Evolutionary conservation across 2,113 vertebrate species (phyloP).

Genomic region (Perccottus glenii): DNA sequence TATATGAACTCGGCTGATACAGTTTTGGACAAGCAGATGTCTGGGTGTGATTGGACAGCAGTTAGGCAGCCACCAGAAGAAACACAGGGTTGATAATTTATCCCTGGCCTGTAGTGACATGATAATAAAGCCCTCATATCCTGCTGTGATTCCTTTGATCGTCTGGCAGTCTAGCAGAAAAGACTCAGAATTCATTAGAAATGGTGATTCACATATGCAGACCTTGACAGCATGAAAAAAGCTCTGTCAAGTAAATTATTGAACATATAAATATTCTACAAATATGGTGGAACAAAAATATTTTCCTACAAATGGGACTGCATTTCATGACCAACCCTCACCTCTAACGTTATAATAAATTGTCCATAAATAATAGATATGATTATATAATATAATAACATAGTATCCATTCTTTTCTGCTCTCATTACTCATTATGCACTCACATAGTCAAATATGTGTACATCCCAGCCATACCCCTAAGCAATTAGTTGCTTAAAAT

Average conservation of each 20-base stretch:
- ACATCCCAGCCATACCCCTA: conserved; percentile 48
- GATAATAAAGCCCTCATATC: conserved; percentile 72
- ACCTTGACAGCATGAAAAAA: conserved; percentile 43
- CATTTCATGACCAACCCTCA: conserved; percentile 28
- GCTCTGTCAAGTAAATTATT: conserved; percentile 12
- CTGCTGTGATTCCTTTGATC: conserved; percentile 76
- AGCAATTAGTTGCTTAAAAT: conserved; percentile 72
- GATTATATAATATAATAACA: conserved; percentile 57
- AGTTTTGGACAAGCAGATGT: conserved; percentile 54
- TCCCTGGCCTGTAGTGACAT: conserved; percentile 67
- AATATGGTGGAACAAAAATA: conserved; percentile 6
- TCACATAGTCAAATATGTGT: conserved; percentile 58
- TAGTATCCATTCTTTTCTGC: conserved; percentile 53
- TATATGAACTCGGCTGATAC: conserved; percentile 37
- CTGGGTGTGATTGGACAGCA: conserved; percentile 67
- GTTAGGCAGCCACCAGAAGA: conserved; percentile 61
- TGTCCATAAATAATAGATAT: conserved; percentile 70
- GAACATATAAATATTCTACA: conserved; percentile 33
- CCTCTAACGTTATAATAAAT: conserved; percentile 56
- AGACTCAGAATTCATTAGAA: conserved; percentile 70
- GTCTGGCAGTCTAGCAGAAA: conserved; percentile 71
- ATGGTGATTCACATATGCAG: conserved; percentile 33
- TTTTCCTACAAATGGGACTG: conserved; percentile 6
- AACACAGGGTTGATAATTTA: conserved; percentile 62
- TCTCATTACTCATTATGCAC: conserved; percentile 69